Evolutionary conservation across 1,140 invertebrate genomes (phyloP).

Genomic region (Trypoxylus dichotomus): DNA sequence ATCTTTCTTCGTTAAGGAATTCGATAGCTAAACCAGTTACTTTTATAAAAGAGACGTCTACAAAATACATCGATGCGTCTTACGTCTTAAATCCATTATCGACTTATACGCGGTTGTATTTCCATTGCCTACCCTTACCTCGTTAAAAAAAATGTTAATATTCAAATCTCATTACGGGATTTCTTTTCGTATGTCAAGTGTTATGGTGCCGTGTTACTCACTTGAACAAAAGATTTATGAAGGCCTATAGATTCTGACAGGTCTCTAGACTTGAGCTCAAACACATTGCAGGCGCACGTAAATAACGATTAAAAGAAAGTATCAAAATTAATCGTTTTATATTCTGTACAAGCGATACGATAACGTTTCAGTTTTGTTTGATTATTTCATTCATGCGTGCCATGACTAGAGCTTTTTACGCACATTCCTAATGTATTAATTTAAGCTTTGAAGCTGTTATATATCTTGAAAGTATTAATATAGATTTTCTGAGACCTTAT

Average conservation of each 20-base stretch:
- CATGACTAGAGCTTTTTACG: background rate
- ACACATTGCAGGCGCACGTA: background rate
- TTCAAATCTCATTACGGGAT: slow-evolving; percentile 17
- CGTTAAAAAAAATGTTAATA: slow-evolving; percentile 2
- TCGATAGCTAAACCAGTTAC: background rate
- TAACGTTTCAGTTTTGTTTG: background rate
- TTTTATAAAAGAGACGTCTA: background rate
- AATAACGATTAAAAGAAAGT: slow-evolving; percentile 7
- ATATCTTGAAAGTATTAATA: too few species aligned
- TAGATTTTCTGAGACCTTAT: too few species aligned
- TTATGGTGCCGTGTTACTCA: background rate
- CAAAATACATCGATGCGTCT: background rate
- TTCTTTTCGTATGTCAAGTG: slow-evolving; percentile 10
- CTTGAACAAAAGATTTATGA: slow-evolving; percentile 21
- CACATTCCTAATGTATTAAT: too few species aligned
- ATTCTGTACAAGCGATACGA: background rate
- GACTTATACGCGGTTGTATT: background rate
- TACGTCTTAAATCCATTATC: slow-evolving; percentile 9
- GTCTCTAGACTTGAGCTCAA: background rate
- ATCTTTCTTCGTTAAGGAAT: background rate
- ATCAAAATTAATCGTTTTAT: background rate
- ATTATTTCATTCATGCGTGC: background rate
- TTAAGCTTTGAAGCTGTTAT: too few species aligned
- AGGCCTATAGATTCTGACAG: slow-evolving; percentile 5
- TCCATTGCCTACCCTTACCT: background rate